Conservation (phyloP, 1,140 invertebrate genomes). For the Panonychus citri region DNA sequence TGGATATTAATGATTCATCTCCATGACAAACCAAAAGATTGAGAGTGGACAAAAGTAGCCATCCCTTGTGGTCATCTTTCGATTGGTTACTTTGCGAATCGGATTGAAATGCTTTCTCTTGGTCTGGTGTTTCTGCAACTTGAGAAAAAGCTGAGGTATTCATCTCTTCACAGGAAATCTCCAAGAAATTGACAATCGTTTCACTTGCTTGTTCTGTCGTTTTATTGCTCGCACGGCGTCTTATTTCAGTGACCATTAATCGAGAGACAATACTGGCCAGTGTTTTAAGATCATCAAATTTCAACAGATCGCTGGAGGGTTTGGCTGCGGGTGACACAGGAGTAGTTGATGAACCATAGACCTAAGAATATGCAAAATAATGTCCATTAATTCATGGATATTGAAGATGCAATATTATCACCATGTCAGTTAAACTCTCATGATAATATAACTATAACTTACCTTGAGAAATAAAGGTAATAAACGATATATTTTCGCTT, state of each 20-base stretch:
- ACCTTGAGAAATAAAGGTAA: conserved; percentile 94
- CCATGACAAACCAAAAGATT: conserved; percentile 64
- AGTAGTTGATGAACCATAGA: background rate
- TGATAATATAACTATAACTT: conserved; percentile 17
- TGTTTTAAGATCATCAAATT: conserved; percentile 73
- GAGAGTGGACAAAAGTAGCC: conserved; percentile 75
- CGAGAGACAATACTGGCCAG: conserved; percentile 83
- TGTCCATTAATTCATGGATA: background rate
- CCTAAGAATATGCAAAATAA: conserved; percentile 1
- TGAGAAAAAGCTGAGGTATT: background rate
- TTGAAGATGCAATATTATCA: conserved; percentile 3
- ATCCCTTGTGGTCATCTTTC: conserved; percentile 56
- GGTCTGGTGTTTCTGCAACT: background rate
- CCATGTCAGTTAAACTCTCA: too few relatives aligned
- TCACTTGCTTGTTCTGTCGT: conserved; percentile 59
- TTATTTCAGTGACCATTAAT: conserved; percentile 78
- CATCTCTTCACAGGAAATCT: conserved; percentile 49
- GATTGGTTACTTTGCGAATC: conserved; percentile 22
- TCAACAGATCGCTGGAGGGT: conserved; percentile 32
- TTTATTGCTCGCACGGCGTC: conserved; percentile 67
- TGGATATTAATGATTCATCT: conserved; percentile 51
- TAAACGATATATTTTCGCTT: conserved; percentile 92
- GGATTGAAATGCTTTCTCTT: background rate
- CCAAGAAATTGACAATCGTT: conserved; percentile 83
- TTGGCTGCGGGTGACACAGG: background rate